Conservation (phyloP, 1,140 invertebrate species). For the Drosophila bocqueti region DNA sequence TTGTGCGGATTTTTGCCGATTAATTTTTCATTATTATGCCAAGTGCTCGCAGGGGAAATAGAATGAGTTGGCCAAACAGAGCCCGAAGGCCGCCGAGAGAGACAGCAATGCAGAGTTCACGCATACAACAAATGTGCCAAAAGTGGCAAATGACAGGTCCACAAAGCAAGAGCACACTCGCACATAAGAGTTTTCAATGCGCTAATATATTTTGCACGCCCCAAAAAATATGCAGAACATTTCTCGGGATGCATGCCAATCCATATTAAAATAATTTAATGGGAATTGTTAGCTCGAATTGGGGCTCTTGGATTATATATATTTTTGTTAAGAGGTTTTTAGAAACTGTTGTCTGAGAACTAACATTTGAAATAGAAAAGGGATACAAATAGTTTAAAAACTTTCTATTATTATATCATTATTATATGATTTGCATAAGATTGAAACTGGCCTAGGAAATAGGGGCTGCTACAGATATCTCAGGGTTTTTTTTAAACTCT, state of each 20-base stretch:
- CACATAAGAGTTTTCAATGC: slow-evolving; percentile 31
- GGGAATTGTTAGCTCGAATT: slow-evolving; percentile 6
- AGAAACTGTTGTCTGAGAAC: too few species aligned
- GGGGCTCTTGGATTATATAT: background rate
- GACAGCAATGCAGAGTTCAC: slow-evolving; percentile 8
- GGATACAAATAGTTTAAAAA: too few species aligned
- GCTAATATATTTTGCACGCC: slow-evolving; percentile 50
- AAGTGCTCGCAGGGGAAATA: slow-evolving; percentile 39
- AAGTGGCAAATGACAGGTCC: slow-evolving; percentile 48
- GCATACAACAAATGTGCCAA: slow-evolving; percentile 45
- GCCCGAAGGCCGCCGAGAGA: slow-evolving; percentile 9
- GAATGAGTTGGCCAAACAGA: background rate
- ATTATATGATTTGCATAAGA: too few species aligned
- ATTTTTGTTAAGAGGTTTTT: too few species aligned
- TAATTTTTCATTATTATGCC: slow-evolving; percentile 75
- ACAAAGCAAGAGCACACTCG: slow-evolving; percentile 2
- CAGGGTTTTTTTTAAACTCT: too few species aligned
- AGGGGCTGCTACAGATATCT: too few species aligned
- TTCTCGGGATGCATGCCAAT: slow-evolving; percentile 23
- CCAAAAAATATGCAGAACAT: slow-evolving; percentile 39
- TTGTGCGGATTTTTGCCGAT: slow-evolving; percentile 56
- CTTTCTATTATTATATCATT: too few species aligned
- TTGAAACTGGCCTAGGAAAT: too few species aligned
- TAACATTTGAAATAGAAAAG: too few species aligned
- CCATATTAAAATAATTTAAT: slow-evolving; percentile 10